These are phyloP conservation scores for Sciurus niger DNA, from an alignment of 2,113 vertebrate species.

Conservation along the genomic window DNA sequence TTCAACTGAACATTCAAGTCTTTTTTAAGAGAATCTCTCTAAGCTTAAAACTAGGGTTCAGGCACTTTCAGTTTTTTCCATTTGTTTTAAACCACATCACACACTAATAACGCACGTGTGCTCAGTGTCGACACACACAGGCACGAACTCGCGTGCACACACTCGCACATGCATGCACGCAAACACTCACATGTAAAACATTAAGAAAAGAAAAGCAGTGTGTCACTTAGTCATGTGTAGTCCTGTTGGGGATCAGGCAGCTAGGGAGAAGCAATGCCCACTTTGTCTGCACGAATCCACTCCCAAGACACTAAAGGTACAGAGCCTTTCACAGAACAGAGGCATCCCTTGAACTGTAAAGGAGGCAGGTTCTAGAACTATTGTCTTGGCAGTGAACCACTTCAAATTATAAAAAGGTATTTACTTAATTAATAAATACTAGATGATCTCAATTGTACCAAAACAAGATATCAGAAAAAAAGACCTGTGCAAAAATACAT, in stretches of 20 bases:
- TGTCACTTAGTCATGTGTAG: conserved; percentile 86
- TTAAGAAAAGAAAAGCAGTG: conserved; percentile 86
- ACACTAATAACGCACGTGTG: conserved; percentile 87
- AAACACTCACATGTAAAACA: conserved; percentile 65
- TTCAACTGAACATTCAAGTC: conserved; percentile 98
- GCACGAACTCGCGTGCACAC: conserved; percentile 27
- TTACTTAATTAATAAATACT: conserved; percentile 99
- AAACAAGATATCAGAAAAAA: conserved; percentile 98
- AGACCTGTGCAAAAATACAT: conserved; percentile 99
- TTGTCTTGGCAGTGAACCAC: conserved; percentile 99
- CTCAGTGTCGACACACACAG: conserved; percentile 81
- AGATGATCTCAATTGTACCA: conserved; percentile 98
- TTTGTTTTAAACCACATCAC: conserved; percentile 92
- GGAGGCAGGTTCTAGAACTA: conserved; percentile 93
- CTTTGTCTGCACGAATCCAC: conserved; percentile 77
- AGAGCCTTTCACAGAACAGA: conserved; percentile 85
- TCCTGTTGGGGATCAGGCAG: conserved; percentile 92
- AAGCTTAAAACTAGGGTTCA: conserved; percentile 96
- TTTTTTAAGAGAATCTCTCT: conserved; percentile 94
- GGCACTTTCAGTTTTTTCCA: conserved; percentile 98
- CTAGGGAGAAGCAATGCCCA: conserved; percentile 86
- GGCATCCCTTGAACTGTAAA: conserved; percentile 87
- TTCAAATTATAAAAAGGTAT: conserved; percentile 96
- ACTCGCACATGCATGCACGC: not conserved
- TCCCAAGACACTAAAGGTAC: conserved; percentile 89